These are phyloP conservation scores for Zaprionus ornatus DNA, from an alignment of 1,140 invertebrate species.

Conservation along the genomic window DNA sequence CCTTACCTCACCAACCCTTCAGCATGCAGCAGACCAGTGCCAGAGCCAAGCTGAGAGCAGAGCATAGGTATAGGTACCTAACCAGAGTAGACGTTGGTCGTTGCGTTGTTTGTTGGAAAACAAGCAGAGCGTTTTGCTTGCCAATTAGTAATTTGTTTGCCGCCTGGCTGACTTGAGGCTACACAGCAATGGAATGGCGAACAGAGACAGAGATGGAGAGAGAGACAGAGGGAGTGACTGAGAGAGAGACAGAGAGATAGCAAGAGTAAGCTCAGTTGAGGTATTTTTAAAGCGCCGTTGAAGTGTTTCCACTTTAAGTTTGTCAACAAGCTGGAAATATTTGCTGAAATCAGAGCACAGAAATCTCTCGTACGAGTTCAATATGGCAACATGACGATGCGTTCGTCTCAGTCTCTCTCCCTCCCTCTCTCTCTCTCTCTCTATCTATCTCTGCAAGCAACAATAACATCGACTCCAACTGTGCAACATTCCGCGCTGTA, in stretches of 20 bases:
- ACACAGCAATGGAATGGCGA: background rate
- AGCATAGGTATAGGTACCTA: constrained; percentile 5
- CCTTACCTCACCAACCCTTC: background rate
- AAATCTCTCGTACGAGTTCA: background rate
- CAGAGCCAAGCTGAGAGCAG: constrained; percentile 18
- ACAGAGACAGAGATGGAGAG: background rate
- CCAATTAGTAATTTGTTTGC: constrained; percentile 80
- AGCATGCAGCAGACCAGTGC: background rate
- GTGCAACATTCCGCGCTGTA: constrained; percentile 7
- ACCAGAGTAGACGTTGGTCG: constrained; percentile 22
- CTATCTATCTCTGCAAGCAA: background rate
- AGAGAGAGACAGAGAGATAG: background rate
- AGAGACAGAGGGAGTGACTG: background rate
- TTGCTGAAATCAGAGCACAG: background rate
- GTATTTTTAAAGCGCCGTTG: constrained; percentile 4
- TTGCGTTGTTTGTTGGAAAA: constrained; percentile 68
- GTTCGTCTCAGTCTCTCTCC: background rate
- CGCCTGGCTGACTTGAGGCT: constrained; percentile 43
- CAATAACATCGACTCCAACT: constrained; percentile 26
- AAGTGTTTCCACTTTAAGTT: background rate
- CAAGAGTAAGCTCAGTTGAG: background rate
- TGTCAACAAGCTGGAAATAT: background rate
- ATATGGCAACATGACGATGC: background rate
- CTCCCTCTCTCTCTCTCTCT: background rate
- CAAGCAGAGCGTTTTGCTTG: constrained; percentile 80